These are phyloP conservation scores for Epicauta chinensis DNA, from an alignment of 1,140 invertebrate species.

Conservation along the genomic window DNA sequence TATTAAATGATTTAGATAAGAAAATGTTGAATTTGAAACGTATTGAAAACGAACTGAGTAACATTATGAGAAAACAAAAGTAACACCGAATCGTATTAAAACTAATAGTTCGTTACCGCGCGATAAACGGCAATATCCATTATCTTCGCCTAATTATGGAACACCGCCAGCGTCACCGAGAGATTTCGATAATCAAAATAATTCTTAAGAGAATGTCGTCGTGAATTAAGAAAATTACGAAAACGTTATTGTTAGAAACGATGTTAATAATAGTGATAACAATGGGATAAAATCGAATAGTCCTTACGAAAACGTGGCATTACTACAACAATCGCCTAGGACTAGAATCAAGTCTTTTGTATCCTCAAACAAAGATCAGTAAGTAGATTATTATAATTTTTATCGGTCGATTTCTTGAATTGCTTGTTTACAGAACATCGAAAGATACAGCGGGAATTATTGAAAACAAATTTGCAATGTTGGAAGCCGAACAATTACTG, in stretches of 20 bases:
- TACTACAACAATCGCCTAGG: conserved; percentile 50
- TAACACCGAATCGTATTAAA: conserved; percentile 65
- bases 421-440: conserved; percentile 16
- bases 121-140: conserved; percentile 54
- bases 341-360: conserved; percentile 57
- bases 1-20: no score
- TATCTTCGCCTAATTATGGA: conserved; percentile 26
- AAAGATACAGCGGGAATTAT: conserved; percentile 25
- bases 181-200: conserved; percentile 27
- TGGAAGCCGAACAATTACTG: conserved; percentile 30
- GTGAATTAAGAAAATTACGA: conserved; percentile 39
- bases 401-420: conserved; percentile 3
- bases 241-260: conserved; percentile 39
- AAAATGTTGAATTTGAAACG: conserved; percentile 35
- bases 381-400: conserved; percentile 17
- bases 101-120: conserved; percentile 82
- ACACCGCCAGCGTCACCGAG: conserved; percentile 30
- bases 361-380: conserved; percentile 34
- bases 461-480: conserved; percentile 32
- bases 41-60: conserved; percentile 27
- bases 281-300: conserved; percentile 29
- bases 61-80: conserved; percentile 47
- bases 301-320: conserved; percentile 49
- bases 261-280: conserved; percentile 29
- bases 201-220: conserved; percentile 34